Evolutionary conservation across 1,140 invertebrate species (phyloP), one percentile per base, ranked within the genome.

Genomic region (Xylocopa sonorina): DNA sequence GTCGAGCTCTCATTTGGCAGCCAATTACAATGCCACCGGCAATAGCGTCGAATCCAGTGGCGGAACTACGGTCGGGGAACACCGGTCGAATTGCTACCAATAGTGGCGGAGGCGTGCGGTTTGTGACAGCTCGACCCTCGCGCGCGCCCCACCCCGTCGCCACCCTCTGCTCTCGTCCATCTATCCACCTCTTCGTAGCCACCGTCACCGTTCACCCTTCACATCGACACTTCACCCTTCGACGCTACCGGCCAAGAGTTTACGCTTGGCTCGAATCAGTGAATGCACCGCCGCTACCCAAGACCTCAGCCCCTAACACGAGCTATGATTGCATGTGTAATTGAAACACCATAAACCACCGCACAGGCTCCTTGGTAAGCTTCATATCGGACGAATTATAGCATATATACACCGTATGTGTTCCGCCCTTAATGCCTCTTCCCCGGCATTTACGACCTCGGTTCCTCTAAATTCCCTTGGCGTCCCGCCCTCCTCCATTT

Each of bases 21-120:
- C 82, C 89, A 89, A 90, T 90, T 90, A 90, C 88, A 90, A 88
- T 88, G 87, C 82, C 82, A 86, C 72, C 66, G 85, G 81, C 82
- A 85, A 88, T 89, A 81, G 69, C 79, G 83, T 80, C 77, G 86
- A 86, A 86, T 87, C 67, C 68, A 86, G 75, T 29, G 80, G 69
- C 85, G 78, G 85, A 85, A 86, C 83, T 83, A 75, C 72, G 82
- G 68, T 71, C 68, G 67, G 76, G 72, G 66, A 79, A 82, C 78
- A 77, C 67, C 48, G 81, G 85, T 75, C 72, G 76, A 87, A 87
- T 84, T 82, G 73, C 69, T 83, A 87, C 79, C 80, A 80, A 82
- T 87, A 87, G 78, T 57, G 84, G 79, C 63, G 63, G 75, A 82
- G 82, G 63, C 51, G 78, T 79, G 85, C 46, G 82, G 84, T 86